Evolutionary conservation across 1,140 invertebrate genomes (phyloP).

Genomic region (Neocloeon triangulifer): DNA sequence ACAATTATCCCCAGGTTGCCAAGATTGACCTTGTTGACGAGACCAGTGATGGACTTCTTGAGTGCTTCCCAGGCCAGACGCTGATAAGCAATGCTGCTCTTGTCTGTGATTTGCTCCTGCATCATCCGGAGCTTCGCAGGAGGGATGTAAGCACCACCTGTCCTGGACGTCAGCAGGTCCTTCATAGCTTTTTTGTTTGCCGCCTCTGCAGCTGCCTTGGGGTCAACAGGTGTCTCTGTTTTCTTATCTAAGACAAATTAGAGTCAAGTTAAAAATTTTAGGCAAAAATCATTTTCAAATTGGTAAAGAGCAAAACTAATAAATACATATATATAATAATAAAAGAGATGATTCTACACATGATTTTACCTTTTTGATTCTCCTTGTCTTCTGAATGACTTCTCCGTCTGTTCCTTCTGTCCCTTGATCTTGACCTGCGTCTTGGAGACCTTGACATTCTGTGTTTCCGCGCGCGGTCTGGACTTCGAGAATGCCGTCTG

Average conservation of each 20-base stretch:
- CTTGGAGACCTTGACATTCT: neutral
- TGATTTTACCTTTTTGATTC: conserved; percentile 9
- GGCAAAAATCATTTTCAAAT: conserved; percentile 3
- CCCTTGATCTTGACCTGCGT: neutral
- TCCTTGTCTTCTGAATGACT: conserved; percentile 7
- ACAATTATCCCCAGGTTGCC: conserved; percentile 88
- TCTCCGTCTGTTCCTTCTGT: conserved; percentile 7
- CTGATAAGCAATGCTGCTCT: conserved; percentile 76
- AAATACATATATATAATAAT: conserved; percentile 2
- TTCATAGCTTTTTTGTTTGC: conserved; percentile 13
- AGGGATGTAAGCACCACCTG: conserved; percentile 95
- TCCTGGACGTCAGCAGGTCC: conserved; percentile 59
- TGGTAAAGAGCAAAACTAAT: too few relatives aligned
- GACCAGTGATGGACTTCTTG: conserved; percentile 97
- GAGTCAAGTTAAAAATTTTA: conserved; percentile 3
- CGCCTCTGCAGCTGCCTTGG: conserved; percentile 3
- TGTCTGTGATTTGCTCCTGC: conserved; percentile 86
- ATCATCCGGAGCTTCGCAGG: conserved; percentile 85
- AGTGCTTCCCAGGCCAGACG: conserved; percentile 94
- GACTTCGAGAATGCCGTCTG: neutral
- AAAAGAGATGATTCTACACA: conserved; percentile 3
- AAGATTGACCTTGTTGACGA: conserved; percentile 95
- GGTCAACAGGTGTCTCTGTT: conserved; percentile 2
- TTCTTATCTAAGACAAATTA: neutral
- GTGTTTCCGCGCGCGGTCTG: neutral